Evolutionary conservation across 1,140 invertebrate species (phyloP), one percentile per base, ranked within the genome.

Genomic region (Scylla paramamosain): DNA sequence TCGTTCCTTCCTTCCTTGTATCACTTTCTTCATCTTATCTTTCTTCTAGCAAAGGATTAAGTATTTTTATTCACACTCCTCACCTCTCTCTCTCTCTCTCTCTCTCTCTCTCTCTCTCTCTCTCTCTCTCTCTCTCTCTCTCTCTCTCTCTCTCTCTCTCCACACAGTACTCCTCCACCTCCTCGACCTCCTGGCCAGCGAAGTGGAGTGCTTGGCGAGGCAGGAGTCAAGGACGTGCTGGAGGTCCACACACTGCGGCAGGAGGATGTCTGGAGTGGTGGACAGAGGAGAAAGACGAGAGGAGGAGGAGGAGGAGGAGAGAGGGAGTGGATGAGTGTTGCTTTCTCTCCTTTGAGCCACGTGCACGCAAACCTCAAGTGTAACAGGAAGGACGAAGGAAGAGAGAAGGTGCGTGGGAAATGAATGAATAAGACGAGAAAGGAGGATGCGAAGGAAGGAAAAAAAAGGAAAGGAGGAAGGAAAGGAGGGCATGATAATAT

Each of bases 131-230:
- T 88, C 88, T 90, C 88, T 52, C 48, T 88, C 86, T 88, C 86
- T 88, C 86, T 88, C 86, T 88, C 86, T 31, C 86, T 88, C 86
- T 88, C 86, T 88, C 86, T 88, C 28, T 88, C 28, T 88, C 28
- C 52, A 59, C 39, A 39, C 39, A 39, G 39, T 39, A 39, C 52
- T 59, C 52, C 52, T 59, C 52, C 20, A 16, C 20, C 52, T 59
- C 52, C 52, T 59, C 52, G 12, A 16, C 52, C 52, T 59, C 52
- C 52, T 59, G 67, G 20, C 67, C 20, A 77, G 20, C 67, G 12
- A 20, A n/a, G 20, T 77, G 52, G 52, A 77, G 67, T 77, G 67
- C 67, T n/a, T 77, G 8, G 20, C 67, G 67, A n/a, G 67, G 39
- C 39, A 39, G 0, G 67, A 77, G 67, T 77, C 67, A 77, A 77